Conservation (phyloP, 1,140 invertebrate species). For the Drusus annulatus region DNA sequence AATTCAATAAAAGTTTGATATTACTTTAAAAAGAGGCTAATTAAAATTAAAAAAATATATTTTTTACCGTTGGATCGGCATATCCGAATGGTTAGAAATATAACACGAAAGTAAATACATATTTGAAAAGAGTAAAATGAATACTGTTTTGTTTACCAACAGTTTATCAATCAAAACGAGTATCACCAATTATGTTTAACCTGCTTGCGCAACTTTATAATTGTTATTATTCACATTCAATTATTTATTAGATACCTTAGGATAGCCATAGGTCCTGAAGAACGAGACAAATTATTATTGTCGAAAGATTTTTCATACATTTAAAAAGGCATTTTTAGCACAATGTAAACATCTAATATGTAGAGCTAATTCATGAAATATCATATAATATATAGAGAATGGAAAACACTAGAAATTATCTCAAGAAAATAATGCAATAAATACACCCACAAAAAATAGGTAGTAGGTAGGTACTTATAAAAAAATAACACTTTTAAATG, state of each 20-base stretch:
- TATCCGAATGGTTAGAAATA: too few species aligned
- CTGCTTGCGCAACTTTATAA: too few species aligned
- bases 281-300: slow-evolving; percentile 35
- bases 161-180: too few species aligned
- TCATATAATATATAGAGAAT: slow-evolving; percentile 1
- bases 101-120: too few species aligned
- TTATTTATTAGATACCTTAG: neutral
- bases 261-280: neutral
- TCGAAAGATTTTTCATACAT: slow-evolving; percentile 26
- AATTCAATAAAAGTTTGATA: too few species aligned
- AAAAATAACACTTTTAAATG: neutral
- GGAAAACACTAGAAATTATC: neutral
- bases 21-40: too few species aligned
- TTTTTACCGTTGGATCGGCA: too few species aligned
- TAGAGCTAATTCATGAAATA: slow-evolving; percentile 22
- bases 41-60: too few species aligned
- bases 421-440: slow-evolving; percentile 11
- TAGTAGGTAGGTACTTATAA: neutral
- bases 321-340: slow-evolving; percentile 39
- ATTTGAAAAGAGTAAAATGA: too few species aligned
- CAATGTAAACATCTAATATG: slow-evolving; percentile 30
- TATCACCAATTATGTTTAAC: too few species aligned
- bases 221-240: too few species aligned
- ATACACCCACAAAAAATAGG: slow-evolving; percentile 12
- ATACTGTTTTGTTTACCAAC: too few species aligned